Conservation (phyloP, 2,888 invertebrate genomes). For the Metacarcinus magister region DNA sequence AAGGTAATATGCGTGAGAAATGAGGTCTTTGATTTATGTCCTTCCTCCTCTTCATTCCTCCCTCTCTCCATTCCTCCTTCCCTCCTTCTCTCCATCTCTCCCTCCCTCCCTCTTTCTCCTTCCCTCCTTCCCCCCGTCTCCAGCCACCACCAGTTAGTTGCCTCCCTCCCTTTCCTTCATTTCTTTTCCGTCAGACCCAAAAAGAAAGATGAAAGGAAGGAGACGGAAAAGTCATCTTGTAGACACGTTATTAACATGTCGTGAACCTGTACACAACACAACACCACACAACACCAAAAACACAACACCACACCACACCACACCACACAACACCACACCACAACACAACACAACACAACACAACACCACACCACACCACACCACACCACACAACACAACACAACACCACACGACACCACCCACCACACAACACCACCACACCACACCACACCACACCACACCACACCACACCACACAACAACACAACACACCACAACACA, state of each 20-base stretch:
- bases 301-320: too few relatives aligned
- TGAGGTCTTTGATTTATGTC: constrained; percentile 45
- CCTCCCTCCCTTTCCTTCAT: background rate
- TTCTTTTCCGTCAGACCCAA: background rate
- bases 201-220: background rate
- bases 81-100: background rate
- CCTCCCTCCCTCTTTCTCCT: background rate
- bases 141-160: too few relatives aligned
- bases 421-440: too few relatives aligned
- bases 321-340: too few relatives aligned
- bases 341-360: too few relatives aligned
- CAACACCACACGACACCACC: too few relatives aligned
- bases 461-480: too few relatives aligned
- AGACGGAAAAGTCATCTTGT: background rate
- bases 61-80: background rate
- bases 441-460: too few relatives aligned
- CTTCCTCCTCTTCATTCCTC: background rate
- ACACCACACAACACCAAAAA: too few relatives aligned
- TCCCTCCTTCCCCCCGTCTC: background rate
- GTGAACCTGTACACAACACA: background rate
- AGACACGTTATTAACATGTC: background rate
- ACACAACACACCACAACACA: too few relatives aligned
- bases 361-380: too few relatives aligned
- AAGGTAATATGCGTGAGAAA: constrained; percentile 21
- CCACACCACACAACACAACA: too few relatives aligned